phyloP scores from a whole-genome alignment of 2,888 invertebrate genomes.

The Melieria crassipennis region DNA sequence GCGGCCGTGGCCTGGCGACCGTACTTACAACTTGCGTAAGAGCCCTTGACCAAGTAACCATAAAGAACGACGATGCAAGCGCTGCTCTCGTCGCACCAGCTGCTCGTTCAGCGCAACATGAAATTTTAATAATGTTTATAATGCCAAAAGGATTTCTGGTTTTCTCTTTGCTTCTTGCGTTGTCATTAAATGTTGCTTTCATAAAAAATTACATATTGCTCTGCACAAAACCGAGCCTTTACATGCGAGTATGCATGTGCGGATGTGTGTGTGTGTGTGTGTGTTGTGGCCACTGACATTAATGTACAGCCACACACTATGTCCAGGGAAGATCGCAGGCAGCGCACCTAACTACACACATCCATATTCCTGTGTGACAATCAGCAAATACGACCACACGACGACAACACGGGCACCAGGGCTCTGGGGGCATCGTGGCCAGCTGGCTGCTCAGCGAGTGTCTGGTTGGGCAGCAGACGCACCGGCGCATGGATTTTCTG shows the following conservation, averaged over 20 bases:
- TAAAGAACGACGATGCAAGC: conserved; percentile 43
- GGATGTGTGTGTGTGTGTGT: no score
- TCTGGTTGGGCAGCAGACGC: no score
- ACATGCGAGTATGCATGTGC: no score
- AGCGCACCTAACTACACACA: no score
- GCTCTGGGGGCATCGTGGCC: not conserved
- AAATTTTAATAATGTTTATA: conserved; percentile 60
- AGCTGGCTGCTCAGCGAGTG: not conserved
- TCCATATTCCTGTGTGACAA: no score
- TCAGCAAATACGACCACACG: no score
- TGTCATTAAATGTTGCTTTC: conserved; percentile 54
- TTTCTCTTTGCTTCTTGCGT: conserved; percentile 37
- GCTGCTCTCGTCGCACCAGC: not conserved
- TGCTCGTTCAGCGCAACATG: conserved; percentile 50
- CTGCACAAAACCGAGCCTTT: conserved; percentile 50
- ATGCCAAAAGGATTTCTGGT: conserved; percentile 59
- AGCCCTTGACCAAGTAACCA: conserved; percentile 59
- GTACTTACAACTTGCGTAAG: conserved; percentile 41
- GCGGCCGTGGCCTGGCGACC: not conserved
- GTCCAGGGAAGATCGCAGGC: not conserved
- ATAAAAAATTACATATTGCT: conserved; percentile 55
- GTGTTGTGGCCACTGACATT: not conserved
- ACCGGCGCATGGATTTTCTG: no score
- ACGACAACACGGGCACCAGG: no score
- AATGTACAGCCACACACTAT: not conserved